These are phyloP conservation scores for Phylloscopus trochilus DNA, from an alignment of 2,113 vertebrate genomes.

Conservation along the genomic window DNA sequence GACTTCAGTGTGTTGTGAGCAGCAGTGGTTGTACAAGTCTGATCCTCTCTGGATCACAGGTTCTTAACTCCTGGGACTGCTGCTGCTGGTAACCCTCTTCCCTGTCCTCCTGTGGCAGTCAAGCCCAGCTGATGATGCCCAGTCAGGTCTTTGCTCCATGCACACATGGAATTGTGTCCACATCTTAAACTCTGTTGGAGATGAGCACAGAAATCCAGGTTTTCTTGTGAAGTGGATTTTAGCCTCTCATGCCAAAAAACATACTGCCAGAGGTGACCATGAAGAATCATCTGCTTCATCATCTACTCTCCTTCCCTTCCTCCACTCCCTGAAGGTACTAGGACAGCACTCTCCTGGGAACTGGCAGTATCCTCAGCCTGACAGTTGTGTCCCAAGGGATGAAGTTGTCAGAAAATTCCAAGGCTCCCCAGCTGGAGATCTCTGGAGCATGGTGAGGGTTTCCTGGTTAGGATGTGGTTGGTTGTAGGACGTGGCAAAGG, in stretches of 20 bases:
- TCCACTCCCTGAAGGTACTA: not conserved
- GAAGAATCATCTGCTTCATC: not conserved
- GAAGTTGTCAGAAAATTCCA: not conserved
- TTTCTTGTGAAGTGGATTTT: not conserved
- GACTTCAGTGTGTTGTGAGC: not conserved
- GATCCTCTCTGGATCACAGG: not conserved
- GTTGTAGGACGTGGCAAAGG: not conserved
- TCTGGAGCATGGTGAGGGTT: not conserved
- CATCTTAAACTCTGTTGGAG: not conserved
- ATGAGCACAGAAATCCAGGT: not conserved
- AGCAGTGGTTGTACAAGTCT: not conserved
- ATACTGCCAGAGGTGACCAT: not conserved
- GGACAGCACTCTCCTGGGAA: not conserved
- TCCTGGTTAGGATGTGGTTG: not conserved
- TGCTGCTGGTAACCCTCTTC: not conserved
- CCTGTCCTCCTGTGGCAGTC: not conserved
- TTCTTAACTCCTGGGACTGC: not conserved
- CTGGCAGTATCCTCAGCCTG: fast-evolving
- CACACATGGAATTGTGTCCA: fast-evolving
- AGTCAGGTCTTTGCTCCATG: not conserved
- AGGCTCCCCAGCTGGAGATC: not conserved
- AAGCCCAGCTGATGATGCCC: not conserved
- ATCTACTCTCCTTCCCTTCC: not conserved
- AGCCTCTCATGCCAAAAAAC: not conserved
- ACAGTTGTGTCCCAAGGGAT: not conserved